Conservation (phyloP, 2,113 vertebrate genomes). For the Limanda limanda region DNA sequence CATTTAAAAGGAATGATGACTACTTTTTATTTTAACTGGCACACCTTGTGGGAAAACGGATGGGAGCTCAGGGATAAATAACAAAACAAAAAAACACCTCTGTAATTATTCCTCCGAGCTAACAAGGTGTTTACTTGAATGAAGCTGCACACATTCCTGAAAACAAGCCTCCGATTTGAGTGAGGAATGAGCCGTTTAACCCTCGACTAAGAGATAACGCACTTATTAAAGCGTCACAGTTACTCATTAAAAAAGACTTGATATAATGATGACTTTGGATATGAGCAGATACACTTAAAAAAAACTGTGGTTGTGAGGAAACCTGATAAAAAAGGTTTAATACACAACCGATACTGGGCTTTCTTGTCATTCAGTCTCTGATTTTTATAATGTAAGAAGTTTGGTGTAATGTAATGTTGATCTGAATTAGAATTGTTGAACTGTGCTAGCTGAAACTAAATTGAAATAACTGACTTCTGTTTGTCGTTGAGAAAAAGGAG, state of each 20-base stretch:
- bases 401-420: no score
- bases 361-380: neutral
- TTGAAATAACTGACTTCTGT: neutral
- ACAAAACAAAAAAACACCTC: neutral
- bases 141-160: neutral
- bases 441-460: no score
- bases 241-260: neutral
- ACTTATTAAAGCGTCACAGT: neutral
- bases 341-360: neutral
- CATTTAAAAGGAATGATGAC: constrained; percentile 32
- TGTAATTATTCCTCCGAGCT: constrained; percentile 14
- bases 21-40: constrained; percentile 30
- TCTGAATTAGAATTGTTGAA: no score
- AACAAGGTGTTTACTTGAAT: constrained; percentile 7
- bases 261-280: neutral
- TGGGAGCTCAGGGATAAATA: neutral
- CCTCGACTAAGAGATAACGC: neutral
- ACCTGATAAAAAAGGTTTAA: neutral
- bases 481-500: neutral
- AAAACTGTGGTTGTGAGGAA: neutral
- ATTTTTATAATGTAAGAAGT: no score
- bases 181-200: neutral
- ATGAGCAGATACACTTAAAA: neutral
- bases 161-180: neutral
- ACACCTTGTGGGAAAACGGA: constrained; percentile 8